Percentiles rank a stretch among this genome's conserved stretches.
phyloP scores from a whole-genome alignment of 2,113 vertebrate species.

The Neogobius melanostomus region DNA sequence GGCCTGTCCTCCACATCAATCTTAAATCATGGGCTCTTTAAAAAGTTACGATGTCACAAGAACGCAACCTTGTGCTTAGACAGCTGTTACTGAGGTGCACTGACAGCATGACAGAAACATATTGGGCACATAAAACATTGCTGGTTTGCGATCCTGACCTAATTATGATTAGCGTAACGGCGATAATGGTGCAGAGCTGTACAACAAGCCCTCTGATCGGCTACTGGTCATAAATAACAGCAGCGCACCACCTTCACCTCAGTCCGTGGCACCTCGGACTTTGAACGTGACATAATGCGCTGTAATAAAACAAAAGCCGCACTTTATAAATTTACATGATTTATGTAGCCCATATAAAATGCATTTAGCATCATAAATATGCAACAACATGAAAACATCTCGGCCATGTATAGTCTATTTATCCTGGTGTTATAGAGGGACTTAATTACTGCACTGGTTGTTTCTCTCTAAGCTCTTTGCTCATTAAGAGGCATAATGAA shows the following conservation, averaged over 20 bases:
- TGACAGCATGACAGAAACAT: too few species aligned
- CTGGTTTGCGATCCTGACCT: not conserved
- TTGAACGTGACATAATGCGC: slow-evolving; percentile 73
- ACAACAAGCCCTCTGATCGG: slow-evolving; percentile 27
- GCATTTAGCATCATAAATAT: slow-evolving; percentile 71
- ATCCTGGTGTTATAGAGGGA: slow-evolving; percentile 48
- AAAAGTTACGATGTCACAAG: too few species aligned
- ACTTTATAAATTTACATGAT: slow-evolving; percentile 76
- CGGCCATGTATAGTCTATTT: slow-evolving; percentile 55
- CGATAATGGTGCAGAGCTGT: not conserved
- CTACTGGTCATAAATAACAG: slow-evolving; percentile 66
- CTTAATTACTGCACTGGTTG: slow-evolving; percentile 67
- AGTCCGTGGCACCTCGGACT: slow-evolving; percentile 61
- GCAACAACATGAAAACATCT: slow-evolving; percentile 64
- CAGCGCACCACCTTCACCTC: slow-evolving; percentile 45
- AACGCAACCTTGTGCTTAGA: too few species aligned
- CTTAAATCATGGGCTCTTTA: too few species aligned
- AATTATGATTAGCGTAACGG: not conserved
- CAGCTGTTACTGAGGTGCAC: too few species aligned
- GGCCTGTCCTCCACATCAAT: too few species aligned
- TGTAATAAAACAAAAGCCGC: slow-evolving; percentile 73
- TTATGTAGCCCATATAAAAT: slow-evolving; percentile 62
- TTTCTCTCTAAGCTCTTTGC: slow-evolving; percentile 46
- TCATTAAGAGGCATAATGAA: slow-evolving; percentile 71
- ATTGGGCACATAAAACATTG: not conserved